A percentile compares a stretch with the other conserved stretches of the same genome.
phyloP scores from a whole-genome alignment of 2,797 vertebrate genomes.

The Scomberomorus guttatus region DNA sequence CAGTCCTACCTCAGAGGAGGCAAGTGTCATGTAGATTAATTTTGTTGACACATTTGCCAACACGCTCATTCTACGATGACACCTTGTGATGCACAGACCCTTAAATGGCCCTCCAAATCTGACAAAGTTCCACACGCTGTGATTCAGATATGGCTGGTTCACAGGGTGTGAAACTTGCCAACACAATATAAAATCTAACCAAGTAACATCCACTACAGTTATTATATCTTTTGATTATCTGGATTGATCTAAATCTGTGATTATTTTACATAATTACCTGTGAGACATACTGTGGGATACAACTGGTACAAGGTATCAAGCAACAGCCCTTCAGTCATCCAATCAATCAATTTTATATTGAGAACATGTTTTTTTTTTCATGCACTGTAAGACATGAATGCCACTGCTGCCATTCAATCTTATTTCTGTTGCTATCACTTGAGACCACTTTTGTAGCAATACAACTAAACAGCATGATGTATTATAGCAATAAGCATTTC shows the following conservation, averaged over 20 bases:
- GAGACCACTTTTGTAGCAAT: conserved; percentile 39
- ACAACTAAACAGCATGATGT: conserved; percentile 50
- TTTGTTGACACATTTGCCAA: conserved; percentile 32
- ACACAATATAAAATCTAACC: not conserved
- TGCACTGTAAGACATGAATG: not conserved
- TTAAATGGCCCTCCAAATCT: conserved; percentile 38
- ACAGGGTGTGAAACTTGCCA: conserved; percentile 23
- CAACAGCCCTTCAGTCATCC: conserved; percentile 10
- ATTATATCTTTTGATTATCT: not conserved
- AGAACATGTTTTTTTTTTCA: conserved; percentile 8
- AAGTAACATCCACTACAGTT: conserved; percentile 30
- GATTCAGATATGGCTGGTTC: conserved; percentile 54
- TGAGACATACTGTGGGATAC: not conserved
- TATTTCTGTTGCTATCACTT: conserved; percentile 18
- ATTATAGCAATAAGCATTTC: conserved; percentile 63
- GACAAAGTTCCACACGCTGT: conserved; percentile 28
- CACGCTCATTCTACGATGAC: conserved; percentile 27
- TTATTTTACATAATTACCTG: not conserved
- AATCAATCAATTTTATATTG: not conserved
- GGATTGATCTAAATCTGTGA: not conserved
- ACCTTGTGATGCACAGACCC: conserved; percentile 37
- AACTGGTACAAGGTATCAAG: not conserved
- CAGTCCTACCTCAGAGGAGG: not conserved
- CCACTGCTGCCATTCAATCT: conserved; percentile 25
- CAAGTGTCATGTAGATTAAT: conserved; percentile 21